Conservation (phyloP, 2,113 vertebrate genomes). For the Asarcornis scutulata region DNA sequence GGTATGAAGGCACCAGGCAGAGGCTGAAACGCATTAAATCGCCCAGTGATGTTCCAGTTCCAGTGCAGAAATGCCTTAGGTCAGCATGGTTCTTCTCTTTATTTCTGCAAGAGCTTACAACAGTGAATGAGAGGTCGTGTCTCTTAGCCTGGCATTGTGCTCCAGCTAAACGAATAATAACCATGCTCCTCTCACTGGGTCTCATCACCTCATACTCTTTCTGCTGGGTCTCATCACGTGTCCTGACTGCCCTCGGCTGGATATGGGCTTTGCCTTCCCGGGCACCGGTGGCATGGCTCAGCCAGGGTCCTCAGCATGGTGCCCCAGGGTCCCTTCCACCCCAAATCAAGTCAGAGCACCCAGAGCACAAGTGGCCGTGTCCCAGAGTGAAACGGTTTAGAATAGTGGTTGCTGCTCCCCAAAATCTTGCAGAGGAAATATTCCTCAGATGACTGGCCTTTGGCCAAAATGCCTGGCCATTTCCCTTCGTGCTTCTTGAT, state of each 20-base stretch:
- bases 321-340: not conserved
- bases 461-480: not conserved
- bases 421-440: not conserved
- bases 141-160: not conserved
- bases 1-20: not conserved
- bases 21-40: not conserved
- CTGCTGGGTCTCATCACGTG: not conserved
- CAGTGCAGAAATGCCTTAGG: not conserved
- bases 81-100: not conserved
- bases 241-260: not conserved
- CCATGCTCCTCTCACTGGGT: not conserved
- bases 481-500: not conserved
- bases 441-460: not conserved
- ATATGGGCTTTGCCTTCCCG: not conserved
- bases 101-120: not conserved
- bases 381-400: not conserved
- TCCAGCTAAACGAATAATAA: not conserved
- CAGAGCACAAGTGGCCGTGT: not conserved
- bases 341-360: not conserved
- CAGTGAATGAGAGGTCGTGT: not conserved
- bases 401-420: not conserved
- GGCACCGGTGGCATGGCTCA: accelerated
- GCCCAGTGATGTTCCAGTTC: not conserved
- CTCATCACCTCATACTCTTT: not conserved
- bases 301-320: too few species aligned